phyloP scores from a whole-genome alignment of 2,888 invertebrate species.

The Steinernema hermaphroditum region DNA sequence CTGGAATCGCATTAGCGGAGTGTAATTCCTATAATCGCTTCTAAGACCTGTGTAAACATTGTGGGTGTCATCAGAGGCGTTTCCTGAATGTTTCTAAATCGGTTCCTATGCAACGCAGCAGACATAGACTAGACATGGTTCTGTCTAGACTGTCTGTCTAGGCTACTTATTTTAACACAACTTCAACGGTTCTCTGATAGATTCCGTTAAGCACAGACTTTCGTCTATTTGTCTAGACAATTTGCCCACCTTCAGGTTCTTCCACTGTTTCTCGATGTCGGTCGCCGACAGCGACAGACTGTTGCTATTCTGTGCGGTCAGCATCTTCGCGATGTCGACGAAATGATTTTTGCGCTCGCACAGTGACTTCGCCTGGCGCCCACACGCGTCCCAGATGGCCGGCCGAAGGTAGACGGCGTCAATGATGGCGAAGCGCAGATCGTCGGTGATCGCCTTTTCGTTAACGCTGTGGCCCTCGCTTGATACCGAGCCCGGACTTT shows the following conservation, averaged over 20 bases:
- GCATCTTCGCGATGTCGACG: constrained; percentile 18
- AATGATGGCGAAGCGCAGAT: constrained; percentile 38
- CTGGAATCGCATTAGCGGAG: no score
- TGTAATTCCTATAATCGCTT: no score
- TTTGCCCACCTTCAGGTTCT: constrained; percentile 40
- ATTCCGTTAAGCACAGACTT: no score
- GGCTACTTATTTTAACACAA: no score
- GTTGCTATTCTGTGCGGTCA: neutral
- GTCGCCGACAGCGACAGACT: constrained; percentile 28
- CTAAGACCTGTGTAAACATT: no score
- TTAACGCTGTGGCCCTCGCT: constrained; percentile 4
- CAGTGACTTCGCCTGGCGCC: constrained; percentile 12
- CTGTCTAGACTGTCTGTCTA: no score
- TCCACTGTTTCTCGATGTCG: constrained; percentile 43
- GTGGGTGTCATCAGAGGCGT: no score
- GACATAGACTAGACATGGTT: no score
- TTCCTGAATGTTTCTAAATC: no score
- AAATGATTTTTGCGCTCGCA: constrained; percentile 25
- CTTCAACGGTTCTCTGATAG: no score
- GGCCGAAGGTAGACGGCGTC: constrained; percentile 38
- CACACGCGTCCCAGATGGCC: constrained; percentile 33
- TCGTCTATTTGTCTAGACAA: no score
- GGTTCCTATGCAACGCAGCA: no score
- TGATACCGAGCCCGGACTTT: constrained; percentile 14
- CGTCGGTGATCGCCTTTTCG: constrained; percentile 34